phyloP scores from a whole-genome alignment of 2,797 vertebrate species.

The Helarctos malayanus region DNA sequence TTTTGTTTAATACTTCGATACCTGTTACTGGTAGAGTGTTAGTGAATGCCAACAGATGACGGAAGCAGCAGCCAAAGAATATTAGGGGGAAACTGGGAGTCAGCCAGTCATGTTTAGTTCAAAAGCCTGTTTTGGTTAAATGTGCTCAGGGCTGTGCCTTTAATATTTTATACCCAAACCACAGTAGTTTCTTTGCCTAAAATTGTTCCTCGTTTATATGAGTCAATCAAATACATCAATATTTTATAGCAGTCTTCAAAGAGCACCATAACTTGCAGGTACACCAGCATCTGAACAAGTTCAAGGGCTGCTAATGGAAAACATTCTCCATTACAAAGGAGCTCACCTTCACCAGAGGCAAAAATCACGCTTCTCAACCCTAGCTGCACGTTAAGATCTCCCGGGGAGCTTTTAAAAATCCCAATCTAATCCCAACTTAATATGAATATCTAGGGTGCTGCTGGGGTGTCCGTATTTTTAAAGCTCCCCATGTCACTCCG shows the following conservation, averaged over 20 bases:
- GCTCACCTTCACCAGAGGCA: constrained; percentile 11
- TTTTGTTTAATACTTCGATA: constrained; percentile 49
- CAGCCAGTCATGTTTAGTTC: neutral
- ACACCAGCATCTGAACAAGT: constrained; percentile 17
- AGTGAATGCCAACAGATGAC: constrained; percentile 16
- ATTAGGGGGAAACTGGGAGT: neutral
- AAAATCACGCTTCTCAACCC: neutral
- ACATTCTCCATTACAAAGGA: constrained; percentile 49
- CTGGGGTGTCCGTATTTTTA: neutral
- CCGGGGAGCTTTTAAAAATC: constrained; percentile 1
- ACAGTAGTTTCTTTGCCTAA: neutral
- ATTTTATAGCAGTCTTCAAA: constrained; percentile 58
- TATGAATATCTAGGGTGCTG: neutral
- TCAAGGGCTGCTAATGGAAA: constrained; percentile 61
- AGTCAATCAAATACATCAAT: constrained; percentile 49
- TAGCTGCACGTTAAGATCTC: neutral
- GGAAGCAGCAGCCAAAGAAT: neutral
- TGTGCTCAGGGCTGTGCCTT: neutral
- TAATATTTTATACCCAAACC: constrained; percentile 47
- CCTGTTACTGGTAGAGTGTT: neutral
- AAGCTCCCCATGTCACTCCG: constrained; percentile 1
- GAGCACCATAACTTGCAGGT: constrained; percentile 35
- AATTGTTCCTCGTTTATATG: constrained; percentile 48
- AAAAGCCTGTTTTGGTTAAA: constrained; percentile 37
- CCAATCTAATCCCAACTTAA: constrained; percentile 37